Conservation (phyloP, 2,888 invertebrate genomes). For the Sinodicranocentrus sp. region DNA sequence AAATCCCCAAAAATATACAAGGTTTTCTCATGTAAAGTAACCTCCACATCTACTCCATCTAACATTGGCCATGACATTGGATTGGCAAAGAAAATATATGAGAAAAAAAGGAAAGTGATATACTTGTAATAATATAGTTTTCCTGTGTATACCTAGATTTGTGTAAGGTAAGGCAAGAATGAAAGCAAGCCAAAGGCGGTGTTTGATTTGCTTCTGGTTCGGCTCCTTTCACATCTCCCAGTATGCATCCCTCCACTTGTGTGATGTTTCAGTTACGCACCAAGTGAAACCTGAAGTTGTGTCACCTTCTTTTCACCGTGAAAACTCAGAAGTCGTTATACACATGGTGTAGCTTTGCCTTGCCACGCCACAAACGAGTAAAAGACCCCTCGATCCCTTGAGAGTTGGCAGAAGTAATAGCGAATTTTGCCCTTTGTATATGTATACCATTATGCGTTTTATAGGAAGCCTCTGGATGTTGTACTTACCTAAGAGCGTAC, state of each 20-base stretch:
- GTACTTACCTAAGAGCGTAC: background rate
- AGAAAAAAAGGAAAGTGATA: background rate
- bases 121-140: background rate
- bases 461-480: slow-evolving; percentile 41
- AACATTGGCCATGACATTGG: slow-evolving; percentile 61
- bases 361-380: slow-evolving; percentile 4
- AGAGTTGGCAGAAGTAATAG: slow-evolving; percentile 62
- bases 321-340: slow-evolving; percentile 34
- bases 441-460: slow-evolving; percentile 1
- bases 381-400: slow-evolving; percentile 74
- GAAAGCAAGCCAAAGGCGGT: slow-evolving; percentile 27
- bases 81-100: slow-evolving; percentile 22
- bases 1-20: background rate
- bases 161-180: too few species aligned
- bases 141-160: background rate
- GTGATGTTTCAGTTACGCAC: slow-evolving; percentile 62
- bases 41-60: too few species aligned
- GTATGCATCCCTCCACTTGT: slow-evolving; percentile 41
- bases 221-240: background rate
- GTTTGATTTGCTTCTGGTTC: slow-evolving; percentile 44
- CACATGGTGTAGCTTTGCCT: too few species aligned
- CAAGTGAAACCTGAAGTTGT: slow-evolving; percentile 58
- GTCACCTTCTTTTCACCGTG: slow-evolving; percentile 56
- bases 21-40: slow-evolving; percentile 45
- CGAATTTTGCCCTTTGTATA: slow-evolving; percentile 63